Conservation (phyloP, 2,113 vertebrate species). For the Ornithorhynchus anatinus region DNA sequence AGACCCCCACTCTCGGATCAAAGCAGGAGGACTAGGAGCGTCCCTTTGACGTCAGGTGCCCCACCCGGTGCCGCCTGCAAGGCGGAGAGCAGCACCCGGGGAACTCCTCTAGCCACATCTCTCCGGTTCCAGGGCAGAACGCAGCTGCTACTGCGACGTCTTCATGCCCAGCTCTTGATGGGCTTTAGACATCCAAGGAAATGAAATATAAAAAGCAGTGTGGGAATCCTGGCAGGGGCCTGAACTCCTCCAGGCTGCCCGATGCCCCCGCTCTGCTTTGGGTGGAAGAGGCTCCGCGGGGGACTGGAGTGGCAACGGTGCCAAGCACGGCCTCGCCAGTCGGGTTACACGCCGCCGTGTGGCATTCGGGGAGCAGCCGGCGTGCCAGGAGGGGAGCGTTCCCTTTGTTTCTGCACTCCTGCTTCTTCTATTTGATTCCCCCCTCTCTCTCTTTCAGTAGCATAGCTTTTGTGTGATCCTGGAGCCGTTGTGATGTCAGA, state of each 20-base stretch:
- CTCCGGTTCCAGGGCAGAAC: slow-evolving; percentile 77
- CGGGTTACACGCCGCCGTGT: not conserved
- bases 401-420: slow-evolving; percentile 54
- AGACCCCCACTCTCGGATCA: no score
- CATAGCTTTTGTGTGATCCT: slow-evolving; percentile 82
- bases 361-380: slow-evolving; percentile 56
- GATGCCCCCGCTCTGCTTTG: slow-evolving; percentile 40
- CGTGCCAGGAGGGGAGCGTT: slow-evolving; percentile 65
- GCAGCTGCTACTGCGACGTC: slow-evolving; percentile 57
- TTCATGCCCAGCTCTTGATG: slow-evolving; percentile 1
- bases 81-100: slow-evolving; percentile 26
- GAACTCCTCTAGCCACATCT: slow-evolving; percentile 63
- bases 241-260: slow-evolving; percentile 9
- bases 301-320: slow-evolving; percentile 23
- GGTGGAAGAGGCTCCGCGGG: slow-evolving; percentile 14
- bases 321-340: slow-evolving; percentile 39
- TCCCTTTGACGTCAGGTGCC: no score
- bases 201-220: slow-evolving; percentile 49
- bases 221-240: slow-evolving; percentile 27
- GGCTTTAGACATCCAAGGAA: slow-evolving; percentile 39
- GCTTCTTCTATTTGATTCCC: slow-evolving; percentile 78
- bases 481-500: slow-evolving; percentile 82
- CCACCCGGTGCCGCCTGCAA: not conserved
- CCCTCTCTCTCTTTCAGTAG: slow-evolving; percentile 76
- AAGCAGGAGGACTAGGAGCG: no score